A percentile compares a stretch with the other conserved stretches of the same genome.
Evolutionary conservation across 1,140 invertebrate species (phyloP).

Genomic region (Formica selysi): DNA sequence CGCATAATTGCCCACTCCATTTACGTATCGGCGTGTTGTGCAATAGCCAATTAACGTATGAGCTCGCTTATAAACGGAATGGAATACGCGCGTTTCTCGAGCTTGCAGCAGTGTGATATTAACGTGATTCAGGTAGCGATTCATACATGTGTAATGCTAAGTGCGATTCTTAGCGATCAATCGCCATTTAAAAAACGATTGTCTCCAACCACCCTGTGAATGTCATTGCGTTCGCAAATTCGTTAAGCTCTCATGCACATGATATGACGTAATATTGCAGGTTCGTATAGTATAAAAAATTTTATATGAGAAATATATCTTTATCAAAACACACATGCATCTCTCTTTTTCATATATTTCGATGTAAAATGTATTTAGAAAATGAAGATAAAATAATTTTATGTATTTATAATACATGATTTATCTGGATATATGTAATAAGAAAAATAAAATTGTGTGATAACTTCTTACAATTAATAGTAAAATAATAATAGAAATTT

Average conservation of each 20-base stretch:
- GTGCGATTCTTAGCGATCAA: conserved; percentile 33
- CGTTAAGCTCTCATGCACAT: no score
- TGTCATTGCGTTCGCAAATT: background rate
- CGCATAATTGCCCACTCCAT: conserved; percentile 81
- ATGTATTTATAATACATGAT: no score
- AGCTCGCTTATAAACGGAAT: conserved; percentile 61
- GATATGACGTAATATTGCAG: background rate
- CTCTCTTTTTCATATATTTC: background rate
- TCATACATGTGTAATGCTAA: background rate
- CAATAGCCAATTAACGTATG: conserved; percentile 75
- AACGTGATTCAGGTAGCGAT: conserved; percentile 20
- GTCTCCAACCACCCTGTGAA: background rate
- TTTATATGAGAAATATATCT: background rate
- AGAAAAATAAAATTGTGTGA: no score
- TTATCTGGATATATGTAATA: no score
- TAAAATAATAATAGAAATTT: no score
- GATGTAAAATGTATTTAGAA: background rate
- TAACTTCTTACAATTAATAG: no score
- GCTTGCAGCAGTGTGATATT: conserved; percentile 23
- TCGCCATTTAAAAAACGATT: conserved; percentile 10
- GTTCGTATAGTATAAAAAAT: background rate
- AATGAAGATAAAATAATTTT: background rate
- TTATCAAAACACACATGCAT: background rate
- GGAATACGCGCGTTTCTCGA: conserved; percentile 29
- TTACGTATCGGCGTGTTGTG: conserved; percentile 80